These are phyloP conservation scores for Athalia circularis DNA, from an alignment of 2,888 invertebrate species.

Conservation along the genomic window DNA sequence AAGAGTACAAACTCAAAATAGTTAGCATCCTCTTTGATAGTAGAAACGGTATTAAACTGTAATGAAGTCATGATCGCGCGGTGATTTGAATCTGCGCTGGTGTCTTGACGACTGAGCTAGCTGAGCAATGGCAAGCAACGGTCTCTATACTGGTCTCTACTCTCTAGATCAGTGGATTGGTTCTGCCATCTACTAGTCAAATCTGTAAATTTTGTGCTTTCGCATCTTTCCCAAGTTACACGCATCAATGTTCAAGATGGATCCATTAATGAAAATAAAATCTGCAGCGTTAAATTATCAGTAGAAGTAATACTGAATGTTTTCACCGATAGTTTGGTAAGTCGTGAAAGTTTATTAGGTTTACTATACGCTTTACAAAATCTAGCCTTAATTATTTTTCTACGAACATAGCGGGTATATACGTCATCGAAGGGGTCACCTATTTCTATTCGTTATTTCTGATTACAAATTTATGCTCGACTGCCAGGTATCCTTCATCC, in stretches of 20 bases:
- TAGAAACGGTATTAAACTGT: no score
- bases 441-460: neutral
- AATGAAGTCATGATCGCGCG: no score
- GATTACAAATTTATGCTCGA: neutral
- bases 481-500: neutral
- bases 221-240: neutral
- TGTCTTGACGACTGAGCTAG: no score
- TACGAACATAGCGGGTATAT: conserved; percentile 4
- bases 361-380: conserved; percentile 16
- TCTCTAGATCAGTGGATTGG: neutral
- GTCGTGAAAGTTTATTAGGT: conserved; percentile 22
- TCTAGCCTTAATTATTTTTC: conserved; percentile 13
- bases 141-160: no score
- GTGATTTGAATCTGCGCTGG: no score
- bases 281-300: conserved; percentile 11
- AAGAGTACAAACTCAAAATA: no score
- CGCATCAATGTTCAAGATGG: conserved; percentile 29
- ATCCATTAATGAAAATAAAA: conserved; percentile 14
- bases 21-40: no score
- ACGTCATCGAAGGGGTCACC: conserved; percentile 31
- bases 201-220: neutral
- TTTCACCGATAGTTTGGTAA: conserved; percentile 37
- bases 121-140: no score
- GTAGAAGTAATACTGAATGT: conserved; percentile 24
- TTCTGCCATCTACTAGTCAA: conserved; percentile 1